Evolutionary conservation across 2,113 vertebrate genomes (phyloP).

Genomic region (Diglossa brunneiventris): DNA sequence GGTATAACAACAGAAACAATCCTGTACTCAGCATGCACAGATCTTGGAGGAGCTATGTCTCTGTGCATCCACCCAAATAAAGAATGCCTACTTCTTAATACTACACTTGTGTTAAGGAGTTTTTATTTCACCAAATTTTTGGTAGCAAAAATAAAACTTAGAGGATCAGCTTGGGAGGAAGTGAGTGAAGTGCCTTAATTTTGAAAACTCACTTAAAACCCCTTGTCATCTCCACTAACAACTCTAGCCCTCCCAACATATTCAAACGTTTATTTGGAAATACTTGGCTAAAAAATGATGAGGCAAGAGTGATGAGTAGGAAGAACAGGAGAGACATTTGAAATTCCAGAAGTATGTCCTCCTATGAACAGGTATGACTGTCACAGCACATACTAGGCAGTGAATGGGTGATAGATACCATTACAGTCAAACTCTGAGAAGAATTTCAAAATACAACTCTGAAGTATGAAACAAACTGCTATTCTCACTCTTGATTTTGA

Average conservation of each 20-base stretch:
- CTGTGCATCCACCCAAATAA: background rate
- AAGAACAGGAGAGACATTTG: background rate
- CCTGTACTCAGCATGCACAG: background rate
- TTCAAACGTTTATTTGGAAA: background rate
- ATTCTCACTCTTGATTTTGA: background rate
- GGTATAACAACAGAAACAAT: background rate
- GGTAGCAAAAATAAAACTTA: background rate
- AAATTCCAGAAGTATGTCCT: background rate
- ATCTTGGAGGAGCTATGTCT: background rate
- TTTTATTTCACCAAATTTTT: background rate
- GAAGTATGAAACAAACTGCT: background rate
- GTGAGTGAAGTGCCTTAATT: too few species aligned
- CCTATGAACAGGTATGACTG: background rate
- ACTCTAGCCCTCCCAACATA: background rate
- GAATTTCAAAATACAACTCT: background rate
- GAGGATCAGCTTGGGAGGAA: background rate
- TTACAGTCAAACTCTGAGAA: background rate
- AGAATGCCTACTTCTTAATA: background rate
- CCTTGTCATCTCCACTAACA: background rate
- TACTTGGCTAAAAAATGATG: background rate
- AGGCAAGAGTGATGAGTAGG: background rate
- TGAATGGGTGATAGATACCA: rapidly evolving
- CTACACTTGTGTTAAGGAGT: background rate
- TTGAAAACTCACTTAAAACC: background rate
- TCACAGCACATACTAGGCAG: background rate